Evolutionary conservation across 2,888 invertebrate species (phyloP), one percentile per base, ranked within the genome.

Genomic region (Hermaeophaga mercurialis): DNA sequence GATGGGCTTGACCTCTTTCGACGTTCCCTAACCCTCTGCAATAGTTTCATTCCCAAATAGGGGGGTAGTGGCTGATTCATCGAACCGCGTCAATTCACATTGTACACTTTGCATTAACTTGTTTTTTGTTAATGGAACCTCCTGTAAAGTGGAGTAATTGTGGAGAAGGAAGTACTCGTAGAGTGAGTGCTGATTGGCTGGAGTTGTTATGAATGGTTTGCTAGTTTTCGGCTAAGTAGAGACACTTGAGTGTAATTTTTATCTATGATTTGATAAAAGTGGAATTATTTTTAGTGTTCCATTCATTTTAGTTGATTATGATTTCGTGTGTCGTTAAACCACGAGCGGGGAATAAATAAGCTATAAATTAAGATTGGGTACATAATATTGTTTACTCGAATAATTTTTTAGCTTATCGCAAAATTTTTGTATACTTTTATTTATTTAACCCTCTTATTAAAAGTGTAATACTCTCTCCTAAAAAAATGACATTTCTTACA

Each of bases 41-140:
- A 36, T 26, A 28, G 50, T 34, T 57, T 49, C 54, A 56, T 61
- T 58, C 54, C 53, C 46, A 50, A 59, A 56, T 28, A 36, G 36
- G 45, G 47, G 39, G 18, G 43, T 44, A 56, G 56, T 41, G 22
- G 43, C 38, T 38, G 26, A 22, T 28, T 49, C 12, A 12, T 2
- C 7, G 43, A 26, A 12, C 12, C 18, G 12, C 43, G 24, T 39
- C 39, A 12, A 39, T 18, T 39, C 22, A 39, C 39, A 19, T 9
- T 39, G 39, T 22, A 8, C n/a, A 26, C 24, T 43, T 8, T 41
- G 22, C 19, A 22, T 22, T 41, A 22, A n/a, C 2, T 33, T 41
- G 19, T 19, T 18, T 41, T 41, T 41, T 22, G 12, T 41, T 41
- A 41, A 41, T 41, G 41, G 41, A 17, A 14, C 33, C 14, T 41